These are phyloP conservation scores for Nymphicus hollandicus DNA, from an alignment of 2,113 vertebrate species.

Conservation along the genomic window DNA sequence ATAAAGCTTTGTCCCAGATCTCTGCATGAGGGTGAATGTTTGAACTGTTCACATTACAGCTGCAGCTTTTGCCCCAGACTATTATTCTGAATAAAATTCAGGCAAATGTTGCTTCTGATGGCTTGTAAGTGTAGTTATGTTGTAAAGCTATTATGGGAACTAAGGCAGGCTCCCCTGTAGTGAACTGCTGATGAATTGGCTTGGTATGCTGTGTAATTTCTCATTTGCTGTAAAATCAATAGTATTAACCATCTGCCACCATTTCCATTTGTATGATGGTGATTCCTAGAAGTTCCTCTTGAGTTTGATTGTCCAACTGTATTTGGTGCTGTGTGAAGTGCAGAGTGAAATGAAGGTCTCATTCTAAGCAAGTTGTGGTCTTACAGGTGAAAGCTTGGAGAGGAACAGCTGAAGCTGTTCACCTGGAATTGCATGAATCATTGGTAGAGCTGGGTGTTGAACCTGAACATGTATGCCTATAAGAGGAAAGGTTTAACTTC, in stretches of 20 bases:
- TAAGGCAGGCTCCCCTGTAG: not conserved
- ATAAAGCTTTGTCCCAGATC: not conserved
- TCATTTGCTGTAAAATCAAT: not conserved
- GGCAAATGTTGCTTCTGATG: not conserved
- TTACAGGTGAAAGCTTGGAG: fast-evolving
- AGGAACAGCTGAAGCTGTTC: not conserved
- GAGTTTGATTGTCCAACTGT: not conserved
- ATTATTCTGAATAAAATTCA: not conserved
- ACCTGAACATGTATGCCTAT: fast-evolving
- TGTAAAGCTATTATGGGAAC: not conserved
- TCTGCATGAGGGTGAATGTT: not conserved
- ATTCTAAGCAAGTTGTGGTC: not conserved
- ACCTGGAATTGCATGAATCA: fast-evolving
- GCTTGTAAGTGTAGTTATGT: not conserved
- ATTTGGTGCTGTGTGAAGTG: not conserved
- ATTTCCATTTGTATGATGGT: not conserved
- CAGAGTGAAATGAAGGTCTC: not conserved
- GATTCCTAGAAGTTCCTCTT: not conserved
- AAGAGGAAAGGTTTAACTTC: not conserved
- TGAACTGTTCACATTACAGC: not conserved
- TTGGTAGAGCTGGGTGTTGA: not conserved
- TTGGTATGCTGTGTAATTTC: not conserved
- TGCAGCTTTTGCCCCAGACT: not conserved
- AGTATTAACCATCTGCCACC: not conserved
- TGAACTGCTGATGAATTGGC: not conserved